phyloP scores from a whole-genome alignment of 2,888 invertebrate genomes.

The Galerucella nymphaeae region DNA sequence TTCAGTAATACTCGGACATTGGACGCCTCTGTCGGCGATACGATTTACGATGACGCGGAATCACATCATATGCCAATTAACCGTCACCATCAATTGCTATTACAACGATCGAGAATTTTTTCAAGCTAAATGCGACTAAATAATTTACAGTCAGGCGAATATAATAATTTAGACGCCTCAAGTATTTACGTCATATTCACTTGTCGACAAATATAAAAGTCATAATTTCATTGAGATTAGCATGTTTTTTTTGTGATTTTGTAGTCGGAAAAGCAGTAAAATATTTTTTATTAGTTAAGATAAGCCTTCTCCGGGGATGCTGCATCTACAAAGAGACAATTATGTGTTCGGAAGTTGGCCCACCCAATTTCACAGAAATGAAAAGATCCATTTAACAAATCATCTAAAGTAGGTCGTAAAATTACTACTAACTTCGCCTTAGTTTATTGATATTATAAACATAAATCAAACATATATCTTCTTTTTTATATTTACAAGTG shows the following conservation, averaged over 20 bases:
- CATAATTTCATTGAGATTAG: background rate
- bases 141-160: background rate
- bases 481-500: conserved; percentile 26
- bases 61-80: conserved; percentile 47
- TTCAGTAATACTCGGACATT: background rate
- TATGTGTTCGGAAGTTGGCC: conserved; percentile 35
- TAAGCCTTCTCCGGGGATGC: conserved; percentile 28
- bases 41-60: conserved; percentile 36
- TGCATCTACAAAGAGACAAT: conserved; percentile 33
- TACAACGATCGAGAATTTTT: conserved; percentile 10
- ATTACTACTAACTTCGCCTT: conserved; percentile 41
- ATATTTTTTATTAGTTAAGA: conserved; percentile 30
- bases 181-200: too few relatives aligned
- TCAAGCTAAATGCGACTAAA: background rate
- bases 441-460: conserved; percentile 42
- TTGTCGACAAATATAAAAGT: background rate
- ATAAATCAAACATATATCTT: conserved; percentile 41
- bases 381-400: conserved; percentile 45
- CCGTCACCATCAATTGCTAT: conserved; percentile 30
- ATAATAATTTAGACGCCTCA: too few relatives aligned
- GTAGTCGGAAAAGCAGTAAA: conserved; percentile 16
- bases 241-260: conserved; percentile 6
- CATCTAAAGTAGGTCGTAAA: conserved; percentile 44
- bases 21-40: conserved; percentile 19
- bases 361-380: conserved; percentile 43